These are phyloP conservation scores for Falco peregrinus DNA, from an alignment of 2,797 vertebrate genomes.

Conservation along the genomic window DNA sequence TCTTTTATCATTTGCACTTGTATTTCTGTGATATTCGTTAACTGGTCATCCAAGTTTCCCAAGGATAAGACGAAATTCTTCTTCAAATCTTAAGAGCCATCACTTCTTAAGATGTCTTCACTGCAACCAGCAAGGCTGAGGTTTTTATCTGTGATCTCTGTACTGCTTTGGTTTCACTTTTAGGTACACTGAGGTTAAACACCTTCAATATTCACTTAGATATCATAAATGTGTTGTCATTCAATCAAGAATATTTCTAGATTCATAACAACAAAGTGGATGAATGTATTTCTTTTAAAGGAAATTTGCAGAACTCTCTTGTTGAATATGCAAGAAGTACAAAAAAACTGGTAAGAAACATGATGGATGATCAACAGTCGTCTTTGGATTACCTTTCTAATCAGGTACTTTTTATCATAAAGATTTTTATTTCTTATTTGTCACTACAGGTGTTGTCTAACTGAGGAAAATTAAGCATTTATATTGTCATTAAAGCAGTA, in stretches of 20 bases:
- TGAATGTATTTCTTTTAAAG: conserved; percentile 72
- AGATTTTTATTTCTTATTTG: not conserved
- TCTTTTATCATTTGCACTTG: not conserved
- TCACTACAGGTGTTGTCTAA: not conserved
- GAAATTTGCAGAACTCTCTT: conserved; percentile 89
- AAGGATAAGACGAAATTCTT: not conserved
- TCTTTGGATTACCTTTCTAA: conserved; percentile 87
- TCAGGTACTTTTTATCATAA: conserved; percentile 77
- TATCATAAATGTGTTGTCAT: not conserved
- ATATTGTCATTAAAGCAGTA: not conserved
- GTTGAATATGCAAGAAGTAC: conserved; percentile 87
- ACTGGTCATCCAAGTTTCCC: not conserved
- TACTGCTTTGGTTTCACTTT: not conserved
- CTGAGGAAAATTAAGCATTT: not conserved
- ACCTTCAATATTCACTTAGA: not conserved
- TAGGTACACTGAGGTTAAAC: not conserved
- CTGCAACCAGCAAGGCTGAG: not conserved
- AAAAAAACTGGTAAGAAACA: conserved; percentile 87
- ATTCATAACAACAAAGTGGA: not conserved
- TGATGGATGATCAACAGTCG: conserved; percentile 91
- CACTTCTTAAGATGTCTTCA: not conserved
- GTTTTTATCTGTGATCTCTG: not conserved
- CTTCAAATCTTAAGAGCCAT: not conserved
- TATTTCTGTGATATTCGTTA: not conserved
- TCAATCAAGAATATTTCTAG: not conserved